Evolutionary conservation across 2,113 vertebrate genomes (phyloP), one percentile per base, ranked within the genome.

Genomic region (Pangasianodon hypophthalmus): DNA sequence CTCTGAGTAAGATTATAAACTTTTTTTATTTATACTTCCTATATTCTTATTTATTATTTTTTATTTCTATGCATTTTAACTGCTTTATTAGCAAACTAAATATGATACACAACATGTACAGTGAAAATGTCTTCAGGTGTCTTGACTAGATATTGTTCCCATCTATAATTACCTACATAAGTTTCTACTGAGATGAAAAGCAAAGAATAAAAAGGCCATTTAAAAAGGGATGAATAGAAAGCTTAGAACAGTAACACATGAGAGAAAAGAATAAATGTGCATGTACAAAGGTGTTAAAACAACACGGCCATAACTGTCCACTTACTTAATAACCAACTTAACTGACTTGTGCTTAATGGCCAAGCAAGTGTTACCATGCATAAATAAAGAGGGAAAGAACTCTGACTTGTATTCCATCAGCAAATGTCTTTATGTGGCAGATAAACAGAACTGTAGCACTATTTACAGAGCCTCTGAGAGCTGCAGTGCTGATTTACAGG

Each of bases 241-340:
- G 37, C 37, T 84, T 26, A 26, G 37, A 41, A 26, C 82, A 44
- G 56, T 16, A 62, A 62, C 37, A 62, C 37, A 44, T 1, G 3
- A 62, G 56, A 62, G 37, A 84, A 41, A 44, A 84, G 37, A 44
- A 84, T 41, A 60, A 84, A 84, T 37, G 82, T 69, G 41, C 26
- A 64, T 69, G 44, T 8, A 67, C 48, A 24, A 71, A 83, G 58
- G 37, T 56, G 81, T 50, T 71, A 26, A 56, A 82, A 56, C 50
- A n/a, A 48, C 64, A 44, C 18, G 37, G 62, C 64, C 16, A 88
- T 71, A 84, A 83, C 80, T 84, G 64, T 2, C 64, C 48, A 88
- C 84, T 88, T 88, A 62, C 80, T 88, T 88, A 83, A 88, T 88
- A 88, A 84, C 80, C 80, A 84, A 88, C 16, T 71, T 41, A 54